Evolutionary conservation across 1,140 invertebrate species (phyloP).

Genomic region (Drosophila arizonae): DNA sequence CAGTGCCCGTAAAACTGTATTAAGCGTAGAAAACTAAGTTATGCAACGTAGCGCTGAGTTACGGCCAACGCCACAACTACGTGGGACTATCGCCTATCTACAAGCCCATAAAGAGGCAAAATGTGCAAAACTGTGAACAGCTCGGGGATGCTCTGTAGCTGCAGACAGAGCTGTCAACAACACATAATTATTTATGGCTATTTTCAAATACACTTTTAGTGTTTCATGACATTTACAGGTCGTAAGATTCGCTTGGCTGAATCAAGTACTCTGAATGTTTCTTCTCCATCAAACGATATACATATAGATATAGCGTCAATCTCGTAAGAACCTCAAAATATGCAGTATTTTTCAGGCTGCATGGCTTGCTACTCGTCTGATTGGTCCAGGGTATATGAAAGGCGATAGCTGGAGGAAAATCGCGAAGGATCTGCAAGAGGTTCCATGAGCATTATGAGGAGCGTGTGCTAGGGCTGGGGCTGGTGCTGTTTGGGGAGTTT

Average conservation of each 20-base stretch:
- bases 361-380: background rate
- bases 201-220: no score
- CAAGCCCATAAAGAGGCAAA: slow-evolving; percentile 34
- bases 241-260: no score
- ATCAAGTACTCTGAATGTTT: no score
- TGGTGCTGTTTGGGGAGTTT: background rate
- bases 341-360: no score
- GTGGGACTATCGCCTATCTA: slow-evolving; percentile 44
- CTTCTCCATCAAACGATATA: no score
- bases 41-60: slow-evolving; percentile 69
- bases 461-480: background rate
- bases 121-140: background rate
- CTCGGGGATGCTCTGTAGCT: background rate
- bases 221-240: no score
- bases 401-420: slow-evolving; percentile 5
- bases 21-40: slow-evolving; percentile 77
- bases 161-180: no score
- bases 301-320: no score
- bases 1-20: slow-evolving; percentile 73
- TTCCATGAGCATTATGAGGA: slow-evolving; percentile 9
- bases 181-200: background rate
- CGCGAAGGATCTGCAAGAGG: slow-evolving; percentile 4
- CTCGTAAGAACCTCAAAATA: no score
- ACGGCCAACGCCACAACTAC: slow-evolving; percentile 58
- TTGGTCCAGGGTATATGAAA: slow-evolving; percentile 32